Evolutionary conservation across 2,888 invertebrate species (phyloP).

Genomic region (Stomorhina lunata): DNA sequence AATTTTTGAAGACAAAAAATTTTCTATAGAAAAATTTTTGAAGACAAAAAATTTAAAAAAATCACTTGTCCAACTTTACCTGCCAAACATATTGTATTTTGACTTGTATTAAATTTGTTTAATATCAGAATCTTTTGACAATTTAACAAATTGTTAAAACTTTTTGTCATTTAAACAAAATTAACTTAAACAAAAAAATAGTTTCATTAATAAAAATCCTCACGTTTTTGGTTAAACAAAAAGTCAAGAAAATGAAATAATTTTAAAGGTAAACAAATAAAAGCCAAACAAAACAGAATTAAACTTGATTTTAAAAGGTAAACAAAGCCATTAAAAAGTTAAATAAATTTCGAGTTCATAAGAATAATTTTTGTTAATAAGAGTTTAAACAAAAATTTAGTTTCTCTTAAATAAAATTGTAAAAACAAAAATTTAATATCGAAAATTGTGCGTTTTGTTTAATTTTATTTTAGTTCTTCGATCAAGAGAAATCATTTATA

Average conservation of each 20-base stretch:
- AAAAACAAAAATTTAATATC: neutral
- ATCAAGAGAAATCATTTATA: slow-evolving; percentile 21
- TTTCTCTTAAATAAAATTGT: neutral
- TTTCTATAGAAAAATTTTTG: too few relatives aligned
- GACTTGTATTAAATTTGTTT: neutral
- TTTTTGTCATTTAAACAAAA: neutral
- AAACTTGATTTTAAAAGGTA: slow-evolving; percentile 18
- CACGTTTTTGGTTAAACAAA: slow-evolving; percentile 18
- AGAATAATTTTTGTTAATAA: slow-evolving; percentile 12
- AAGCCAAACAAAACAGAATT: neutral
- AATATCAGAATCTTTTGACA: neutral
- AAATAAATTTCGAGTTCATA: neutral
- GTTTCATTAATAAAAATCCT: slow-evolving; percentile 7
- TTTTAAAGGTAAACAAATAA: neutral
- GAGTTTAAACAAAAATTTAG: neutral
- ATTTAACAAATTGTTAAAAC: neutral
- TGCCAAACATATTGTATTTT: too few relatives aligned
- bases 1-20: too few relatives aligned
- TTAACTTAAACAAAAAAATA: neutral
- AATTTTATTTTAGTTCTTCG: neutral
- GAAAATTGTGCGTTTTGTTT: too few relatives aligned
- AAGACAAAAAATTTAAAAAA: too few relatives aligned
- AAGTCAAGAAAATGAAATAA: neutral
- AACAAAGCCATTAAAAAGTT: neutral
- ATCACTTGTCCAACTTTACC: too few relatives aligned